Percentiles rank a stretch among this genome's conserved stretches.
These are phyloP conservation scores for Agrilus planipennis DNA, from an alignment of 1,140 invertebrate species.

Conservation along the genomic window DNA sequence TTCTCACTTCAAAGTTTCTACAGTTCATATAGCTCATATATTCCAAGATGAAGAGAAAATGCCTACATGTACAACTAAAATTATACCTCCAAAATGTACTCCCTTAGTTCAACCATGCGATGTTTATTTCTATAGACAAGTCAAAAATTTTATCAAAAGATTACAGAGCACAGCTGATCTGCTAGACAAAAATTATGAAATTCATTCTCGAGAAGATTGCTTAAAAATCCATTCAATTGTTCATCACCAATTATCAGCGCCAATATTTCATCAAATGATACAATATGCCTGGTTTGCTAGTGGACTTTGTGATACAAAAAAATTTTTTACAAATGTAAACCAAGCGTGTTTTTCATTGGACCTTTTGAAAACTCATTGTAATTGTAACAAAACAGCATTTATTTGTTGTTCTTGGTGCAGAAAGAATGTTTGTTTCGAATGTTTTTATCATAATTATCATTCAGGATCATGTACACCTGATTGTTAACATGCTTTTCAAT, in stretches of 20 bases:
- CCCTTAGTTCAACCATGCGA: constrained; percentile 17
- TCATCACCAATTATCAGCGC: constrained; percentile 2
- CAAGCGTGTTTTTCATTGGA: background rate
- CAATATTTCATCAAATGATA: background rate
- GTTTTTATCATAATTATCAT: constrained; percentile 1
- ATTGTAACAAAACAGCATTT: background rate
- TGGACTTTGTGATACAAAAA: background rate
- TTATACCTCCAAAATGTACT: constrained; percentile 18
- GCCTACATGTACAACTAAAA: constrained; percentile 10
- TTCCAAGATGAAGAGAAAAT: constrained; percentile 7
- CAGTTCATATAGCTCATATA: too few relatives aligned
- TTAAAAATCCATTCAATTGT: constrained; percentile 1
- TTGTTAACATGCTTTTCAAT: too few relatives aligned
- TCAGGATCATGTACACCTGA: too few relatives aligned
- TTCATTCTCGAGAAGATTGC: constrained; percentile 4
- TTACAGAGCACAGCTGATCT: constrained; percentile 1
- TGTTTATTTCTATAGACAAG: constrained; percentile 21
- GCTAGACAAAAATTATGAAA: constrained; percentile 4
- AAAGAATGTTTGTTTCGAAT: background rate
- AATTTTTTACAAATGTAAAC: background rate
- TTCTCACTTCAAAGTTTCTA: too few relatives aligned
- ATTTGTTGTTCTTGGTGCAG: background rate
- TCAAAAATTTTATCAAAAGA: constrained; percentile 12
- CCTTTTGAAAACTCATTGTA: background rate
- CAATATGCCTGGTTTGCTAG: background rate